Evolutionary conservation across 2,113 vertebrate species (phyloP).

Genomic region (Columba livia): DNA sequence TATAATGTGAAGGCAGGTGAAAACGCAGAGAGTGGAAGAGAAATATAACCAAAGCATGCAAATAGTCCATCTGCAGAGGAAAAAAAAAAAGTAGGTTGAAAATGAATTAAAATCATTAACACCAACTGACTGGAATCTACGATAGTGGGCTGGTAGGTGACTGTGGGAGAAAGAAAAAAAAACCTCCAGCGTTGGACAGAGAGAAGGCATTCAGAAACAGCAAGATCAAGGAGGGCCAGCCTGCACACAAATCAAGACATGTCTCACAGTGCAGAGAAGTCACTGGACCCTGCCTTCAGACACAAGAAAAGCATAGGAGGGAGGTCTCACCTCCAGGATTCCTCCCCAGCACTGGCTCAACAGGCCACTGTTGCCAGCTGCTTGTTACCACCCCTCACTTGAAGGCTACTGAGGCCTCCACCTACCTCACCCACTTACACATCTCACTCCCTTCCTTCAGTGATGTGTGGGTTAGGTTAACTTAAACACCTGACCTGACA

Average conservation of each 20-base stretch:
- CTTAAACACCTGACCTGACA: neutral
- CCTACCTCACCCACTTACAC: neutral
- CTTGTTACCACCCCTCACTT: neutral
- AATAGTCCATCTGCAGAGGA: neutral
- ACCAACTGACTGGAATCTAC: neutral
- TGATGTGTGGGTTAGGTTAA: neutral
- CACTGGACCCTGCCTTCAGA: neutral
- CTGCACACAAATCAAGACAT: neutral
- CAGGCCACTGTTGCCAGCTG: neutral
- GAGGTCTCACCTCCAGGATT: neutral
- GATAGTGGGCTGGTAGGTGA: neutral
- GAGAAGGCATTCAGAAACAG: neutral
- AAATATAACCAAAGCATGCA: neutral
- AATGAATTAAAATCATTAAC: neutral
- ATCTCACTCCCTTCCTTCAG: neutral
- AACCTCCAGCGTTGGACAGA: neutral
- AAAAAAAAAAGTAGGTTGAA: neutral
- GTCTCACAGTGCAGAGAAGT: neutral
- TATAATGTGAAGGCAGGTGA: accelerated
- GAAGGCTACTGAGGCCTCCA: neutral
- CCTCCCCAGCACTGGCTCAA: neutral
- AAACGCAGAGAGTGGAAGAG: neutral
- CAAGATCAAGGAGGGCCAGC: neutral
- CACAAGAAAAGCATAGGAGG: neutral
- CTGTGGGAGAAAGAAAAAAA: accelerated